Evolutionary conservation across 2,888 invertebrate genomes (phyloP).

Genomic region (Actias luna): DNA sequence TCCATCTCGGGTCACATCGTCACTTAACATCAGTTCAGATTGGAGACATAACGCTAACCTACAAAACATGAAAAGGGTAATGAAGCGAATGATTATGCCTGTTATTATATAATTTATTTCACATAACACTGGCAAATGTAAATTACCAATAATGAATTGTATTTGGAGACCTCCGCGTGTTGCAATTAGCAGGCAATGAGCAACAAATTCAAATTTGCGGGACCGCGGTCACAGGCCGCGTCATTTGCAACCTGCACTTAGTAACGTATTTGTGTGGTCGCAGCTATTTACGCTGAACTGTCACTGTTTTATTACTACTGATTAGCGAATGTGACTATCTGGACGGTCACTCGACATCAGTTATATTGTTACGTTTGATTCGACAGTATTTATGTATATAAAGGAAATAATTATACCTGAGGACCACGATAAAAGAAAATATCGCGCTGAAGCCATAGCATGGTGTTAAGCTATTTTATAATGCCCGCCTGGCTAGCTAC

Average conservation of each 20-base stretch:
- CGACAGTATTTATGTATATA: too few relatives aligned
- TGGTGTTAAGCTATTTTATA: too few relatives aligned
- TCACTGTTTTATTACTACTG: constrained; percentile 8
- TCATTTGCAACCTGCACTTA: constrained; percentile 40
- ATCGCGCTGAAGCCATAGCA: too few relatives aligned
- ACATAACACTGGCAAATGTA: background rate
- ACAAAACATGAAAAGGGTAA: too few relatives aligned
- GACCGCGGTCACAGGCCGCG: constrained; percentile 37
- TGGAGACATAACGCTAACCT: too few relatives aligned
- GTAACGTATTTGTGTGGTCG: constrained; percentile 13
- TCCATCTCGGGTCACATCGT: too few relatives aligned
- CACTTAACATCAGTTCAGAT: too few relatives aligned
- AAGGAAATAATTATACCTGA: too few relatives aligned
- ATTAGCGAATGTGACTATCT: background rate
- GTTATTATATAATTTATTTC: too few relatives aligned
- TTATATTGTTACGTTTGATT: background rate
- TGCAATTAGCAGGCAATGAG: constrained; percentile 33
- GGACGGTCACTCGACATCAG: background rate
- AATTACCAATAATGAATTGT: constrained; percentile 1
- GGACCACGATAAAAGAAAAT: too few relatives aligned
- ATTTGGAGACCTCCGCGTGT: constrained; percentile 18
- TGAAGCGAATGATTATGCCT: too few relatives aligned
- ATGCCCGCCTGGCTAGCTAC: too few relatives aligned
- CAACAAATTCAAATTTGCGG: constrained; percentile 44
- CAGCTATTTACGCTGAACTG: constrained; percentile 12